A percentile compares a stretch with the other conserved stretches of the same genome.
These are phyloP conservation scores for Mesitornis unicolor DNA, from an alignment of 2,113 vertebrate genomes.

Conservation along the genomic window DNA sequence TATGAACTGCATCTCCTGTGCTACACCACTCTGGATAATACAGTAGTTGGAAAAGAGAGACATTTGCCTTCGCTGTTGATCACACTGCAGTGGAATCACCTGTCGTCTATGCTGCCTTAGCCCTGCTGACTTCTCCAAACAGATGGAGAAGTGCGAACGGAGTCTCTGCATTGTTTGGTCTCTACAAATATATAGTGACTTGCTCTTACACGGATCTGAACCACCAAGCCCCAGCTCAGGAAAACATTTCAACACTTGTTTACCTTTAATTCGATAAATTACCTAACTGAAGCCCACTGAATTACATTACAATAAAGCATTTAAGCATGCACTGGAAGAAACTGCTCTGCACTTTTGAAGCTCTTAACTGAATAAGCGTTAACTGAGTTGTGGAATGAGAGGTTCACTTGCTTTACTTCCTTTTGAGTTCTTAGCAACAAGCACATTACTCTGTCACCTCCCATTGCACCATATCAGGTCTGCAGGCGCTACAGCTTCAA, in stretches of 20 bases:
- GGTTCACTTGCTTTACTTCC: slow-evolving; percentile 6
- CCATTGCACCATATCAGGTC: slow-evolving; percentile 7
- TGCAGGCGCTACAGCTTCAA: slow-evolving; percentile 55
- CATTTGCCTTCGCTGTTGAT: not conserved
- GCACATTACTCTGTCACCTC: slow-evolving; percentile 5
- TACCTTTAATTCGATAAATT: not conserved
- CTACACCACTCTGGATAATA: not conserved
- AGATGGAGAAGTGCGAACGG: not conserved
- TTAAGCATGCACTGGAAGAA: not conserved
- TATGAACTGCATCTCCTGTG: not conserved
- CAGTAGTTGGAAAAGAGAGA: not conserved
- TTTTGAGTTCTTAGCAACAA: slow-evolving; percentile 23
- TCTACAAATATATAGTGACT: not conserved
- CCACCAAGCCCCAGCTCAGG: not conserved
- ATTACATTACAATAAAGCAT: not conserved
- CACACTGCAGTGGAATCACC: not conserved
- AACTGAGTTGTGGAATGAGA: not conserved
- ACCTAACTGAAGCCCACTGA: not conserved
- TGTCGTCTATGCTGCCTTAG: not conserved
- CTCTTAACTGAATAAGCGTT: not conserved
- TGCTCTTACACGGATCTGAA: not conserved
- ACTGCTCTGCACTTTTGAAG: not conserved
- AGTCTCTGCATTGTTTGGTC: not conserved
- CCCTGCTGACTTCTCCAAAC: not conserved
- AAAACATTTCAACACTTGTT: not conserved